A percentile compares a stretch with the other conserved stretches of the same genome.
Conservation (phyloP, 2,797 vertebrate species). For the Anomalospiza imberbis region DNA sequence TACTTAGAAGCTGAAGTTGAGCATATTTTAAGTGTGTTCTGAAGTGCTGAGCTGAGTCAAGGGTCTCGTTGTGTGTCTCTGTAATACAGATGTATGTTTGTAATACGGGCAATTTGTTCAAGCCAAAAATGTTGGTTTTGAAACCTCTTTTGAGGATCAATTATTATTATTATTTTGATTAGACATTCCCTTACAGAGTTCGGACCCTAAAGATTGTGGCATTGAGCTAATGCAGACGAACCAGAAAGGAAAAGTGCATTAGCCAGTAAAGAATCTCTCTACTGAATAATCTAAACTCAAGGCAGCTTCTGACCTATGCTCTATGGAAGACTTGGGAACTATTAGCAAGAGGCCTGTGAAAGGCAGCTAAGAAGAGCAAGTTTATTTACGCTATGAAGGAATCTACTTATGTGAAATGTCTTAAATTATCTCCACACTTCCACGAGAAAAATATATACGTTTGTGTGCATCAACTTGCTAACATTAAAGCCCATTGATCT, state of each 20-base stretch:
- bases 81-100: background rate
- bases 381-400: background rate
- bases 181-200: conserved; percentile 12
- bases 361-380: background rate
- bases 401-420: background rate
- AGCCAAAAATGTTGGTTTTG: conserved; percentile 1
- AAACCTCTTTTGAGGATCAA: conserved; percentile 24
- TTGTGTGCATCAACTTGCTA: background rate
- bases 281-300: conserved; percentile 22
- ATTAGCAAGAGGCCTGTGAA: background rate
- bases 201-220: conserved; percentile 24
- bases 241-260: conserved; percentile 24
- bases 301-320: conserved; percentile 10
- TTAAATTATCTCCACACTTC: background rate
- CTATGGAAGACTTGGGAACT: background rate
- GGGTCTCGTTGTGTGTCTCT: background rate
- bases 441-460: background rate
- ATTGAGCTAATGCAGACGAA: conserved; percentile 34
- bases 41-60: background rate
- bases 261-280: background rate
- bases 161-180: conserved; percentile 52
- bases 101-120: background rate
- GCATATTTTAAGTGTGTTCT: background rate
- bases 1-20: conserved; percentile 25
- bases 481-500: background rate